Evolutionary conservation across 2,888 invertebrate species (phyloP).

Genomic region (Nemotelus nigrinus): DNA sequence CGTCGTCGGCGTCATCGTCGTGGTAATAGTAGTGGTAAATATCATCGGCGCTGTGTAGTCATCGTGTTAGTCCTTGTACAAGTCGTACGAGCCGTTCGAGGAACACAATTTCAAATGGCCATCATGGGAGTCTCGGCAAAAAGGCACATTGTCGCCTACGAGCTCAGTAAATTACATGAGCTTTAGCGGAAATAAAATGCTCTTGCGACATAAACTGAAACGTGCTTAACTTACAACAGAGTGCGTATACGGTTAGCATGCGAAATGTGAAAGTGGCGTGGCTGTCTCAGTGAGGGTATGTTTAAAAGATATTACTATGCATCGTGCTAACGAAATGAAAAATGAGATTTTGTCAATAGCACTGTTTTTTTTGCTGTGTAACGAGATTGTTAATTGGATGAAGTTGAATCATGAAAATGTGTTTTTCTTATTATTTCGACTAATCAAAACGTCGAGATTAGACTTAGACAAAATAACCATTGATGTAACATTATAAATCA

Average conservation of each 20-base stretch:
- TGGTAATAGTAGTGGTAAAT: not conserved
- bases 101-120: conserved; percentile 43
- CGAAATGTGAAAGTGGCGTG: conserved; percentile 1
- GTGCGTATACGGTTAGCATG: too few relatives aligned
- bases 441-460: too few relatives aligned
- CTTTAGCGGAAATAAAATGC: conserved; percentile 44
- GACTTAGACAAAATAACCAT: too few relatives aligned
- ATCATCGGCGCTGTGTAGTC: not conserved
- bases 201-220: conserved; percentile 39
- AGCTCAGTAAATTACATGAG: conserved; percentile 43
- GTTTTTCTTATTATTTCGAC: too few relatives aligned
- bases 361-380: too few relatives aligned
- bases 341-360: conserved; percentile 10
- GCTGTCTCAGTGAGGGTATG: not conserved
- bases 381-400: too few relatives aligned
- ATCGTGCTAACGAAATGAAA: conserved; percentile 11
- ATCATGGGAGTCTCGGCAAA: conserved; percentile 37
- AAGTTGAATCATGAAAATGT: too few relatives aligned
- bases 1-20: conserved; percentile 16
- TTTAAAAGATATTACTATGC: conserved; percentile 27
- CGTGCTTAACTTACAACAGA: conserved; percentile 22
- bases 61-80: not conserved
- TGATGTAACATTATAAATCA: too few relatives aligned
- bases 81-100: conserved; percentile 17
- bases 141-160: conserved; percentile 44